phyloP scores from a whole-genome alignment of 2,888 invertebrate species.

The Aspidiotus rigidus region DNA sequence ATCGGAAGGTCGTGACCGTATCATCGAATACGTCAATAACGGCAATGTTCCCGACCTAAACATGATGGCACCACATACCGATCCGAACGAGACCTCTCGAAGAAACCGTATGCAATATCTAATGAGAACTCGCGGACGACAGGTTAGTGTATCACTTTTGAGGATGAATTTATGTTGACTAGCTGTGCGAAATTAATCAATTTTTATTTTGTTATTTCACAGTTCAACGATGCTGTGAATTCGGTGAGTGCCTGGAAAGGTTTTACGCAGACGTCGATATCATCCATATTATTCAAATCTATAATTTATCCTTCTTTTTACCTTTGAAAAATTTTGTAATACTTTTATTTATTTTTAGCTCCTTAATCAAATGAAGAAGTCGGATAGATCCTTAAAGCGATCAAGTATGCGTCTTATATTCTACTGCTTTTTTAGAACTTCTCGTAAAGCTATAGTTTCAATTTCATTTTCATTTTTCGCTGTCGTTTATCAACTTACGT shows the following conservation, averaged over 20 bases:
- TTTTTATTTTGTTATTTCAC: neutral
- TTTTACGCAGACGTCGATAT: no score
- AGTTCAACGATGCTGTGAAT: neutral
- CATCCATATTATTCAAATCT: no score
- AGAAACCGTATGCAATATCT: constrained; percentile 7
- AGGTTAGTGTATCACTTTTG: constrained; percentile 8
- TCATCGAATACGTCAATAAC: constrained; percentile 66
- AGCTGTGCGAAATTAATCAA: no score
- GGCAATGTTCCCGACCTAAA: constrained; percentile 68
- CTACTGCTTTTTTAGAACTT: neutral
- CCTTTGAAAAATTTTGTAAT: neutral
- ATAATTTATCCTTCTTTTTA: neutral
- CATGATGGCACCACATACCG: constrained; percentile 21
- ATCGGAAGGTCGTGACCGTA: constrained; percentile 63
- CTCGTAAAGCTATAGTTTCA: neutral
- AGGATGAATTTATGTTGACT: no score
- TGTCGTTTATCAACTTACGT: neutral
- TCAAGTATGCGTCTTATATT: constrained; percentile 10
- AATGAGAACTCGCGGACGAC: constrained; percentile 22
- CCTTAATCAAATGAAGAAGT: constrained; percentile 21
- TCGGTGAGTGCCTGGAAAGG: neutral
- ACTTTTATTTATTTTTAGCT: constrained; percentile 8
- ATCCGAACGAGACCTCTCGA: constrained; percentile 13
- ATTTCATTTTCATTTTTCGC: no score
- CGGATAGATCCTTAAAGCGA: constrained; percentile 16